A percentile compares a stretch with the other conserved stretches of the same genome.
Conservation (phyloP, 2,113 vertebrate species). For the Pseudolaguvia tuberculata region DNA sequence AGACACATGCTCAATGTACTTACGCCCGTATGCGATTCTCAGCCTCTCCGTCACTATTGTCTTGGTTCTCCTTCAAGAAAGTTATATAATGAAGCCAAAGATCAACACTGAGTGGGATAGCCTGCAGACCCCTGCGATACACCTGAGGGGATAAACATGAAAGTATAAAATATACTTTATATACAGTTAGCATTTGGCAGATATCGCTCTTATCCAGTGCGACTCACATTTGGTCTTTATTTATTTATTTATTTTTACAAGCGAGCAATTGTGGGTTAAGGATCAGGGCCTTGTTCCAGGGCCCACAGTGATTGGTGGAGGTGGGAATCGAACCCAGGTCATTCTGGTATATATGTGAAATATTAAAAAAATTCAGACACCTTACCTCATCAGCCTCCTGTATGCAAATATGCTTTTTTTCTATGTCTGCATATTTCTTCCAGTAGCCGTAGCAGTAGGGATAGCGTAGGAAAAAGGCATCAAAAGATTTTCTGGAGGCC, state of each 20-base stretch:
- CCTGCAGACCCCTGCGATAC: conserved; percentile 92
- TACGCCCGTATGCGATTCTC: conserved; percentile 85
- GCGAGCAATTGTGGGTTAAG: too few species aligned
- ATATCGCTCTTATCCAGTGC: too few species aligned
- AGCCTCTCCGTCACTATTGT: conserved; percentile 79
- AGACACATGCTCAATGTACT: conserved; percentile 53
- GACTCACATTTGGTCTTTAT: too few species aligned
- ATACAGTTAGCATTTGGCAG: too few species aligned
- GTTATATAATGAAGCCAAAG: conserved; percentile 97
- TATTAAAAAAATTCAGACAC: too few species aligned
- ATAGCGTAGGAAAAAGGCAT: conserved; percentile 89
- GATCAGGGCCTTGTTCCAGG: too few species aligned
- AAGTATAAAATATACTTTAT: too few species aligned
- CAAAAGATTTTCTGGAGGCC: conserved; percentile 86
- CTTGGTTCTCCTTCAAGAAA: conserved; percentile 92
- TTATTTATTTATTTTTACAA: too few species aligned
- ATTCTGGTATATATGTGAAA: too few species aligned
- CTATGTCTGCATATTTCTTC: conserved; percentile 98
- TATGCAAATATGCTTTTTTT: conserved; percentile 83
- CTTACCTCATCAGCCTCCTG: conserved; percentile 92
- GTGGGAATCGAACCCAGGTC: too few species aligned
- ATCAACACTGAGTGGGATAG: conserved; percentile 96
- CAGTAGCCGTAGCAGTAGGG: conserved; percentile 99
- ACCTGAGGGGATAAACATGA: conserved; percentile 72
- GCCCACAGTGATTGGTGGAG: too few species aligned